Evolutionary conservation across 2,888 invertebrate genomes (phyloP), one percentile per base, ranked within the genome.

Genomic region (Thera obeliscata): DNA sequence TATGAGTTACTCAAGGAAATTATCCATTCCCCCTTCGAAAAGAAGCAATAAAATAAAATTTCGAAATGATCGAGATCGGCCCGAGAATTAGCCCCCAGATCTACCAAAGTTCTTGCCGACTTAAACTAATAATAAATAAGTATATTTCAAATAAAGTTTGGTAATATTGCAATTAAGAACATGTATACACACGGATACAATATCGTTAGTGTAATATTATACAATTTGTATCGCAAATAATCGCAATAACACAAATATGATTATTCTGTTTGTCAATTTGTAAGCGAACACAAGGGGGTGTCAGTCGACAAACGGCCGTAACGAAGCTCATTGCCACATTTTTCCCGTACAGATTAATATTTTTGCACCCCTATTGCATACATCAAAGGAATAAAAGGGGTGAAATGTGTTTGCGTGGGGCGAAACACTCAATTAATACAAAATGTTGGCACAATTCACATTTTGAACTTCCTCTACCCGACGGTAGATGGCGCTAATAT

Each of bases 311-410:
- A 90, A 91, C 84, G 83, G 85, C 83, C 81, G 81, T 92, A 91
- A 91, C 90, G 90, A 93, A 89, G 87, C 88, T 86, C 83, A 87
- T 89, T 87, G 86, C 86, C 84, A 81, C 84, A 82, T 86, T 91
- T 88, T 84, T 90, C 85, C 83, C 86, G 83, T 85, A 83, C 82
- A 80, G 87, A 88, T 88, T 91, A 91, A 91, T 87, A 89, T 89
- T 89, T 90, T 85, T 85, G 71, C 91, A 90, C 90, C 92, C 92
- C 89, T 81, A 80, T 81, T 84, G 87, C 86, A 87, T 89, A 91
- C 90, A 93, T 93, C 92, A 93, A 93, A 91, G 90, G 87, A 91
- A 91, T 85, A 85, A 86, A 91, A 90, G 89, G 93, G 92, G 90
- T 71, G 70, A 67, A 66, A 72, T 89, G 86, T 84, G 83, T 81